phyloP scores from a whole-genome alignment of 2,113 vertebrate species.

The Actenoides lindsayi region DNA sequence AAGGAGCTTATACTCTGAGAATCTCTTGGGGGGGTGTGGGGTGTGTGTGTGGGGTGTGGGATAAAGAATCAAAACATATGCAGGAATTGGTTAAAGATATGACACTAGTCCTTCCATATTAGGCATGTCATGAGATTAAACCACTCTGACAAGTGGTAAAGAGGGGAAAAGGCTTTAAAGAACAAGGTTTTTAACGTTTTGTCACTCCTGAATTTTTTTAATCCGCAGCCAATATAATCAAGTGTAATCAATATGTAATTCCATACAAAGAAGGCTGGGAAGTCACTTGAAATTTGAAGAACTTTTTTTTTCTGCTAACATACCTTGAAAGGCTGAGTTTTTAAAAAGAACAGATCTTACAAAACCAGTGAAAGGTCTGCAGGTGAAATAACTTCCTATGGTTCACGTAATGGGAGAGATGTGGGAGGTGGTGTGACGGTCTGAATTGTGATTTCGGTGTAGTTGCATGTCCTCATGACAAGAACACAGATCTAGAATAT shows the following conservation, averaged over 20 bases:
- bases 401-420: not conserved
- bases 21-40: not conserved
- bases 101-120: not conserved
- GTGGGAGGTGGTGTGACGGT: conserved; percentile 1
- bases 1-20: not conserved
- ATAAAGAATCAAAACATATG: not conserved
- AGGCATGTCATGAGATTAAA: not conserved
- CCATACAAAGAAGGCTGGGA: not conserved
- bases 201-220: not conserved
- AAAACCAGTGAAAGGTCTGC: not conserved
- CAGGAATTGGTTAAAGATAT: not conserved
- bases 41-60: no score
- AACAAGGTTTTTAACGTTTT: not conserved
- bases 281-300: not conserved
- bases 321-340: not conserved
- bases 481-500: not conserved
- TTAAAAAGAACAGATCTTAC: not conserved
- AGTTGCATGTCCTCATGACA: not conserved
- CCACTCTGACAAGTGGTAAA: not conserved
- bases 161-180: not conserved
- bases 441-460: not conserved
- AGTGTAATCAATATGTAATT: not conserved
- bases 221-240: fast-evolving
- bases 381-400: not conserved
- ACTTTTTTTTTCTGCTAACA: not conserved